phyloP scores from a whole-genome alignment of 1,140 invertebrate genomes.

The Leptinotarsa lineolata region DNA sequence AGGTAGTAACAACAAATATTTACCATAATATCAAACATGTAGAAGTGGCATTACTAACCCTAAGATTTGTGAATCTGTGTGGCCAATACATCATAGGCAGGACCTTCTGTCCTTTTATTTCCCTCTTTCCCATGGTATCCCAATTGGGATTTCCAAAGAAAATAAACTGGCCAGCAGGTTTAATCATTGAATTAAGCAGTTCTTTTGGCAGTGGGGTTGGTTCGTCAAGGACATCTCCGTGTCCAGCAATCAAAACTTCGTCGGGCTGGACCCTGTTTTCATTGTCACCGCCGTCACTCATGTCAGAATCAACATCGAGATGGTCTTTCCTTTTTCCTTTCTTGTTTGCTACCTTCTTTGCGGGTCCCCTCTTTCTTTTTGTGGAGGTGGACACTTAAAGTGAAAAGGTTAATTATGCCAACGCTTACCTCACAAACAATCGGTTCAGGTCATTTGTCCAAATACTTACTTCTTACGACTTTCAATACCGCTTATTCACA shows the following conservation, averaged over 20 bases:
- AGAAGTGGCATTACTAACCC: constrained; percentile 53
- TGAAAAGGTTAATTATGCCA: not conserved
- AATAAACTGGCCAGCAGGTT: constrained; percentile 63
- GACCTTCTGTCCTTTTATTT: constrained; percentile 61
- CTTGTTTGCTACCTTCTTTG: constrained; percentile 51
- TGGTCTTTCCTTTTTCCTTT: constrained; percentile 59
- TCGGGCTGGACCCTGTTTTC: constrained; percentile 56
- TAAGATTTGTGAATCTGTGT: constrained; percentile 66
- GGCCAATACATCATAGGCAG: constrained; percentile 70
- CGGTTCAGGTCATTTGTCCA: not conserved
- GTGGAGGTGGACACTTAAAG: constrained; percentile 38
- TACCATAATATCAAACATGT: too few species aligned
- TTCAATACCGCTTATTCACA: not conserved
- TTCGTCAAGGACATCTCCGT: constrained; percentile 58
- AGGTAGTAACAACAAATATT: too few species aligned
- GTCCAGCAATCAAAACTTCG: constrained; percentile 59
- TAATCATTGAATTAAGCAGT: constrained; percentile 64
- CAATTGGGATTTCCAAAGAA: constrained; percentile 68
- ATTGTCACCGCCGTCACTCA: constrained; percentile 55
- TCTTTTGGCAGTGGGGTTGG: constrained; percentile 62
- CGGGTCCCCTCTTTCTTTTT: constrained; percentile 53
- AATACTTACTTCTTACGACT: not conserved
- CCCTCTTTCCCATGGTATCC: constrained; percentile 65
- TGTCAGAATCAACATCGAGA: constrained; percentile 60
- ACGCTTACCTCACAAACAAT: not conserved